Base-by-base conservation (phyloP, 1,140 invertebrate species). In the Dendroctonus ponderosae region DNA sequence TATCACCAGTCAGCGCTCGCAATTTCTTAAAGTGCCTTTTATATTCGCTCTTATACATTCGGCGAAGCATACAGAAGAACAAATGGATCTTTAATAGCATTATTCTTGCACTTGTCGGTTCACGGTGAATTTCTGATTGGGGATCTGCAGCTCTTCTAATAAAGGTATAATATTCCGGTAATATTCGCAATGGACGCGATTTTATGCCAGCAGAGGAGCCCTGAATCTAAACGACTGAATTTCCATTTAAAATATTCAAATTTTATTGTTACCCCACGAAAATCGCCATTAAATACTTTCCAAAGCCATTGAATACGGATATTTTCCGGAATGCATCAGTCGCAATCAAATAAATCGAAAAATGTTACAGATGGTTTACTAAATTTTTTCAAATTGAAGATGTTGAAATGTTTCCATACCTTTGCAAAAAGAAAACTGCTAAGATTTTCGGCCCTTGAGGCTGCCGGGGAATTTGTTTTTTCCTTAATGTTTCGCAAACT, bases 51-150 rank as follows among this genome's bases (percentile, higher is more conserved):
- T 62, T 62, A 62, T 64, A 12, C 51, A 64, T 64, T 64, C 62
- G 39, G 51, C 38, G 62, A 64, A 40, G 62, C 62, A 48, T 64
- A 58, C 42, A 51, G 60, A 62, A 56, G 62, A 56, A 64, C 41
- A 64, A 64, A 64, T 64, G 62, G 50, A 39, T 53, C 52, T 53
- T 64, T 64, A 64, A 64, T 64, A 56, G 43, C 62, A 57, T 64
- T 64, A 64, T 64, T 64, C 52, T 50, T 64, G 62, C 62, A 56
- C 49, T 46, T 59, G 49, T 38, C 46, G 62, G 26, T 56, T 64
- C 52, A 56, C 42, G 62, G 26, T 57, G 52, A 64, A 64, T 64
- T 48, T 6, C 39, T 64, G 56, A 64, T 64, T 64, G 57, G 51
- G 52, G 52, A 64, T 42, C 46, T 53, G 56, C 42, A 43, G 56